Conservation (phyloP, 2,888 invertebrate species). For the Gymnosoma rotundatum region DNA sequence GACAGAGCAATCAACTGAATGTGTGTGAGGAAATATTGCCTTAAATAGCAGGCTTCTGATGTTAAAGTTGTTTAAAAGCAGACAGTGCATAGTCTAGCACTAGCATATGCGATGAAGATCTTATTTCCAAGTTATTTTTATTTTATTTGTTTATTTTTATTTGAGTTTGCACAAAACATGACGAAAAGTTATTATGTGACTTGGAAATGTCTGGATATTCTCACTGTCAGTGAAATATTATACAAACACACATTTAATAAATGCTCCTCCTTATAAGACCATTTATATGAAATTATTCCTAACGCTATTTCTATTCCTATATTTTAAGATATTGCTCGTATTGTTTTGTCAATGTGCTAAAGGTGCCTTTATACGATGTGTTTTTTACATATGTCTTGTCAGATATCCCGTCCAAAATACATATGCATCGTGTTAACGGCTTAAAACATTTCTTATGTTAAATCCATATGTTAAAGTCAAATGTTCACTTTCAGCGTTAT, state of each 20-base stretch:
- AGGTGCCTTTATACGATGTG: too few relatives aligned
- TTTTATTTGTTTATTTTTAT: slow-evolving; percentile 16
- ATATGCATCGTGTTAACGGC: too few relatives aligned
- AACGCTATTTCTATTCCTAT: slow-evolving; percentile 30
- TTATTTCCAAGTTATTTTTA: slow-evolving; percentile 20
- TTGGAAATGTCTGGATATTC: slow-evolving; percentile 27
- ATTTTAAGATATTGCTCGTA: not conserved
- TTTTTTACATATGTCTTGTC: too few relatives aligned
- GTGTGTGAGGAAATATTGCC: slow-evolving; percentile 10
- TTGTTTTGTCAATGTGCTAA: too few relatives aligned
- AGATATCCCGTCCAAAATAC: too few relatives aligned
- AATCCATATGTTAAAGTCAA: too few relatives aligned
- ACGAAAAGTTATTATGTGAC: slow-evolving; percentile 56
- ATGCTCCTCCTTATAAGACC: not conserved
- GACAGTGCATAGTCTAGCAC: slow-evolving; percentile 20
- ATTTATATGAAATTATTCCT: slow-evolving; percentile 2
- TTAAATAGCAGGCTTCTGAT: slow-evolving; percentile 41
- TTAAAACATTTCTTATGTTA: too few relatives aligned
- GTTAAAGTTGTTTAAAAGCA: not conserved
- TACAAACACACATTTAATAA: not conserved
- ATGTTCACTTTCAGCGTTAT: too few relatives aligned
- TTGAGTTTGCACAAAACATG: slow-evolving; percentile 55
- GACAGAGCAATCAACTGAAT: slow-evolving; percentile 54
- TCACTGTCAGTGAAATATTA: not conserved
- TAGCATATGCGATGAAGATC: slow-evolving; percentile 31